Percentiles rank a stretch among this genome's conserved stretches.
Evolutionary conservation across 2,113 vertebrate species (phyloP).

Genomic region (Zeus faber): DNA sequence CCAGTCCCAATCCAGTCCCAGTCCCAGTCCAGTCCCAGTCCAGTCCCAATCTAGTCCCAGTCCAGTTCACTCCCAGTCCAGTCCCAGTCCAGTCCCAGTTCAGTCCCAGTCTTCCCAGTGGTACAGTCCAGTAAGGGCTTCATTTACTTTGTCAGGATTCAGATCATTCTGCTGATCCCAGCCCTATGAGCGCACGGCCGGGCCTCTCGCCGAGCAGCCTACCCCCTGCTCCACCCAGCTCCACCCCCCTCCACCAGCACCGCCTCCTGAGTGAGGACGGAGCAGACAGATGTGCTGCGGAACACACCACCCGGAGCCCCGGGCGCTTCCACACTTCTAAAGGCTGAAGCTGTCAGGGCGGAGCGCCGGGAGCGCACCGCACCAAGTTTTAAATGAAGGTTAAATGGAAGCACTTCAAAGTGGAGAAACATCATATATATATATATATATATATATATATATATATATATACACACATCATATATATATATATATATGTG

Average conservation of each 20-base stretch:
- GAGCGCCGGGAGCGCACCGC: constrained; percentile 56
- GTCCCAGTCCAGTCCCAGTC: too few relatives aligned
- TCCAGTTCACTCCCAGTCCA: too few relatives aligned
- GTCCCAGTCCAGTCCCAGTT: too few relatives aligned
- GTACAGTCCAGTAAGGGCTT: too few relatives aligned
- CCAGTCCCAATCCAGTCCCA: too few relatives aligned
- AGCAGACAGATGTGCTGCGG: constrained; percentile 66
- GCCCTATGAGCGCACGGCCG: too few relatives aligned
- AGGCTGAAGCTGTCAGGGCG: constrained; percentile 63
- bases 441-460: too few relatives aligned
- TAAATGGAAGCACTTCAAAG: constrained; percentile 75
- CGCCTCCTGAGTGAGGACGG: constrained; percentile 3
- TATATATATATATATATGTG: too few relatives aligned
- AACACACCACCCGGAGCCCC: constrained; percentile 67
- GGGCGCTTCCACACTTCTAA: constrained; percentile 68
- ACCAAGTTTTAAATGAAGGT: constrained; percentile 73
- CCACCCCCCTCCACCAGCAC: constrained; percentile 39
- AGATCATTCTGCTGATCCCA: too few relatives aligned
- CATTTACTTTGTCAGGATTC: too few relatives aligned
- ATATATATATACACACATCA: constrained; percentile 5
- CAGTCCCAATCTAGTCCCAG: too few relatives aligned
- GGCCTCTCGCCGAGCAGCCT: not conserved
- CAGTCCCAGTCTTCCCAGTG: too few relatives aligned
- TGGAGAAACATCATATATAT: constrained; percentile 33
- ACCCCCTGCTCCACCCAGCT: not conserved